Evolutionary conservation across 2,797 vertebrate genomes (phyloP).

Genomic region (Tapera naevia): DNA sequence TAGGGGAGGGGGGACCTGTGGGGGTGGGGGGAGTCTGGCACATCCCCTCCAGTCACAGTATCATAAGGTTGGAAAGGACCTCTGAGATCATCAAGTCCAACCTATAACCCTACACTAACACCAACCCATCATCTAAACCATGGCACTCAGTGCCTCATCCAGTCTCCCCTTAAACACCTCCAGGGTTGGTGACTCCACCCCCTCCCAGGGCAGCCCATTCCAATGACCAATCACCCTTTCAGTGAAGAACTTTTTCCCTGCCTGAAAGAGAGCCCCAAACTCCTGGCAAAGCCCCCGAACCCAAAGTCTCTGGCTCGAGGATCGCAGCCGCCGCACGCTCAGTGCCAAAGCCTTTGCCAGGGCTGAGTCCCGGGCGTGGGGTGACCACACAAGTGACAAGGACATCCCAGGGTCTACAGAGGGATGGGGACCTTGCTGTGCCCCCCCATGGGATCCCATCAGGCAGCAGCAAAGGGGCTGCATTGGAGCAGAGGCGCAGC

Average conservation of each 20-base stretch:
- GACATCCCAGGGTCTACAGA: rapidly evolving
- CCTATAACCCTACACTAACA: too few relatives aligned
- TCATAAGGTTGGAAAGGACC: too few relatives aligned
- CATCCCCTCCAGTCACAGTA: too few relatives aligned
- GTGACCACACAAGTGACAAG: rapidly evolving
- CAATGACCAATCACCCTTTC: too few relatives aligned
- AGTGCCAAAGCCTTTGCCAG: rapidly evolving
- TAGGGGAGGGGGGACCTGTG: neutral
- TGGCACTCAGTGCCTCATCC: too few relatives aligned
- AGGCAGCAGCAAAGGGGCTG: neutral
- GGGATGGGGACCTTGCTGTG: neutral
- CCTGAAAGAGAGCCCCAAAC: too few relatives aligned
- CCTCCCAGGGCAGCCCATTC: too few relatives aligned
- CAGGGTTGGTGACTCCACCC: too few relatives aligned
- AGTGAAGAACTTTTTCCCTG: too few relatives aligned
- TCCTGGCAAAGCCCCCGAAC: neutral
- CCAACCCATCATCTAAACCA: too few relatives aligned
- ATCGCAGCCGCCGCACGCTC: rapidly evolving
- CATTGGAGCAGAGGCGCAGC: neutral
- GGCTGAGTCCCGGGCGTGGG: neutral
- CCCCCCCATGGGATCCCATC: neutral
- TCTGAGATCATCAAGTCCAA: too few relatives aligned
- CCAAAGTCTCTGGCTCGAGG: rapidly evolving
- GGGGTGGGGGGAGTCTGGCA: neutral
- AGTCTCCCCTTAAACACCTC: too few relatives aligned